Percentiles rank a stretch among this genome's conserved stretches.
Evolutionary conservation across 2,797 vertebrate species (phyloP).

Genomic region (Chiroxiphia lanceolata): DNA sequence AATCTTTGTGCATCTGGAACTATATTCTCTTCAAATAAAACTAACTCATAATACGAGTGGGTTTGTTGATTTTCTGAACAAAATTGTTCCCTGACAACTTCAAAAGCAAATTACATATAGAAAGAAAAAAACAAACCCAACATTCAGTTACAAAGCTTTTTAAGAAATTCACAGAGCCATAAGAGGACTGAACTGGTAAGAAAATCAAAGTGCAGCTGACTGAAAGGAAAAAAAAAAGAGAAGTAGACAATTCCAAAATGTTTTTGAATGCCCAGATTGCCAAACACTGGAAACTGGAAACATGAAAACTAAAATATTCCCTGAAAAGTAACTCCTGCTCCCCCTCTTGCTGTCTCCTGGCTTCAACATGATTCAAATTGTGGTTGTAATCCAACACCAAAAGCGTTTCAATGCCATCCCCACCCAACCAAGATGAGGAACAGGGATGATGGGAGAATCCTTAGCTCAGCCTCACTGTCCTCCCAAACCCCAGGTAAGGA

Average conservation of each 20-base stretch:
- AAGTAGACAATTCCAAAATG: not conserved
- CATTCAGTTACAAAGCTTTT: not conserved
- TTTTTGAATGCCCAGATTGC: not conserved
- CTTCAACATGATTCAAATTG: not conserved
- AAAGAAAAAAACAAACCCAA: not conserved
- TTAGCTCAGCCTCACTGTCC: accelerated
- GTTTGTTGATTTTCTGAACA: not conserved
- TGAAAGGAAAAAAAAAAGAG: not conserved
- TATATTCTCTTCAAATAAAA: conserved; percentile 19
- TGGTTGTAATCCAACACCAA: accelerated
- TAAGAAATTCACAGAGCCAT: not conserved
- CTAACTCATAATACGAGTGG: not conserved
- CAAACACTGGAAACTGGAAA: not conserved
- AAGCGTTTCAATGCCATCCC: not conserved
- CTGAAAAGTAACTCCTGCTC: not conserved
- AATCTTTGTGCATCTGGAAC: not conserved
- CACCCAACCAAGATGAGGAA: too few relatives aligned
- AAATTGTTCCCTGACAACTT: not conserved
- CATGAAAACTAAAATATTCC: not conserved
- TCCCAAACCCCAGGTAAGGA: not conserved
- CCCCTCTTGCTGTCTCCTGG: not conserved
- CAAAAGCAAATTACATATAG: not conserved
- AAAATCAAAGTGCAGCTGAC: not conserved
- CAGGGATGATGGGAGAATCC: not conserved
- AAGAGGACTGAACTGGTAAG: not conserved